These are phyloP conservation scores for Anhinga anhinga DNA, from an alignment of 2,113 vertebrate species.

Conservation along the genomic window DNA sequence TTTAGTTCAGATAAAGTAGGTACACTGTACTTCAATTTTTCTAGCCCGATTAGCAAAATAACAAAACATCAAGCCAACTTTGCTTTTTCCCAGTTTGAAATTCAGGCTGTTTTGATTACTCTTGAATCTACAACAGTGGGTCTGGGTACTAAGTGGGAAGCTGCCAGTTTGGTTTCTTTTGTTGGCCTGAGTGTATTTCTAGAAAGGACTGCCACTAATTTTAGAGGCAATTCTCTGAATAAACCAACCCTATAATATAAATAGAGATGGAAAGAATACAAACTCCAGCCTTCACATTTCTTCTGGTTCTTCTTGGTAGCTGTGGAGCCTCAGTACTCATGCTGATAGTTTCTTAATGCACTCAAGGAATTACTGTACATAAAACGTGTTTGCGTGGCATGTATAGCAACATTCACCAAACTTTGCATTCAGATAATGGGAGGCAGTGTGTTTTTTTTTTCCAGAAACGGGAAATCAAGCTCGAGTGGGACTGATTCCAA, in stretches of 20 bases:
- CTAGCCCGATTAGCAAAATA: background rate
- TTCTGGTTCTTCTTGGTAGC: background rate
- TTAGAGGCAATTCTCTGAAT: background rate
- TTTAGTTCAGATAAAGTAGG: background rate
- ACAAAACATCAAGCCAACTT: background rate
- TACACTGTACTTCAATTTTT: background rate
- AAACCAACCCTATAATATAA: background rate
- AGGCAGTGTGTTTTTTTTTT: background rate
- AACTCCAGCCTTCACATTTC: background rate
- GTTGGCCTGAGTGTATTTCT: background rate
- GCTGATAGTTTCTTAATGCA: background rate
- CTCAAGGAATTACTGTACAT: background rate
- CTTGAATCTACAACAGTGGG: background rate
- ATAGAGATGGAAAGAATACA: background rate
- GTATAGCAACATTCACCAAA: background rate
- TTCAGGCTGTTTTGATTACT: background rate
- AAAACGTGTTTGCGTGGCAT: background rate
- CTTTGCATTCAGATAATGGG: background rate
- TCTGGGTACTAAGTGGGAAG: background rate
- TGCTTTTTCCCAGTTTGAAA: background rate
- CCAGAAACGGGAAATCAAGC: conserved; percentile 39
- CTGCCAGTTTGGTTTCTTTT: background rate
- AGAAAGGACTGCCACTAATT: background rate
- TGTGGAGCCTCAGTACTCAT: background rate
- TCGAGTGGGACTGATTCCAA: conserved; percentile 54